phyloP scores from a whole-genome alignment of 2,113 vertebrate genomes.

The Carassius gibelio region DNA sequence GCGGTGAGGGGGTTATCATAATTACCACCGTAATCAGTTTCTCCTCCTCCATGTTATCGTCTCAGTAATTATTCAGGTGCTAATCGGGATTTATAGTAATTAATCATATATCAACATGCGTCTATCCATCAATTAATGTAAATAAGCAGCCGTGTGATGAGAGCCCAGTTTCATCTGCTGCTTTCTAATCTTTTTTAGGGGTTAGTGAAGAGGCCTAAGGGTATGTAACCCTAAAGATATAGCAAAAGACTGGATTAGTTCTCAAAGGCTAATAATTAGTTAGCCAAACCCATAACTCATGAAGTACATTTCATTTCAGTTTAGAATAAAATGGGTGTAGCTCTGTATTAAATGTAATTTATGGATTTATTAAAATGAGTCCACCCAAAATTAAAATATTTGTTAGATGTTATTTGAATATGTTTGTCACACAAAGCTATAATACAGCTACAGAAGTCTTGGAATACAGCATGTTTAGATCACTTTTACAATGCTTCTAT shows the following conservation, averaged over 20 bases:
- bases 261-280: constrained; percentile 8
- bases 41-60: constrained; percentile 60
- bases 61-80: constrained; percentile 67
- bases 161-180: constrained; percentile 24
- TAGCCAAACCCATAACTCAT: constrained; percentile 3
- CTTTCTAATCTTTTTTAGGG: constrained; percentile 27
- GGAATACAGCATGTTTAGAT: neutral
- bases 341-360: neutral
- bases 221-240: neutral
- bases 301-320: neutral
- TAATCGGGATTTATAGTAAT: constrained; percentile 70
- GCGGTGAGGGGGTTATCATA: constrained; percentile 62
- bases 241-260: constrained; percentile 18
- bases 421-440: neutral
- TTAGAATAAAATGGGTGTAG: constrained; percentile 6
- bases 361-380: neutral
- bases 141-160: constrained; percentile 57
- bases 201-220: neutral
- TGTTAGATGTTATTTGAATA: neutral
- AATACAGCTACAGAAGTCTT: neutral
- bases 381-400: neutral
- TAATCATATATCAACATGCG: constrained; percentile 67
- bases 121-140: constrained; percentile 63
- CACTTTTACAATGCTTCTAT: neutral
- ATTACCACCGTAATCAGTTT: constrained; percentile 71